Conservation (phyloP, 2,113 vertebrate species). For the Erinaceus europaeus region DNA sequence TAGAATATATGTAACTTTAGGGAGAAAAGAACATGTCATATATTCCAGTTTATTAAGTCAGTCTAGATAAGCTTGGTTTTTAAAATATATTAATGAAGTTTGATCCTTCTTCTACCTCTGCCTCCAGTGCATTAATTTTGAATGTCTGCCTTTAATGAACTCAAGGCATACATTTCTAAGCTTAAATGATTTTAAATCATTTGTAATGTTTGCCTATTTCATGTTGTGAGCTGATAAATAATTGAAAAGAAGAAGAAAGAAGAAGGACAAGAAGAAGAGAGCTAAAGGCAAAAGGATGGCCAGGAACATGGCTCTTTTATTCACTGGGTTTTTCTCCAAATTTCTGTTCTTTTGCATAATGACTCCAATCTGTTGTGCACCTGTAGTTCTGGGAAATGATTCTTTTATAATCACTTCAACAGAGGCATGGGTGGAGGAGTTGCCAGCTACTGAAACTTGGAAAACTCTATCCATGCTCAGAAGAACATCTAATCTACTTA, state of each 20-base stretch:
- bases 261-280: background rate
- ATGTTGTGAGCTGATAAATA: constrained; percentile 19
- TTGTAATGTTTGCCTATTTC: constrained; percentile 45
- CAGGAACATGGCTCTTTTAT: constrained; percentile 56
- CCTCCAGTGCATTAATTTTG: background rate
- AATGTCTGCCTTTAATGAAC: constrained; percentile 7
- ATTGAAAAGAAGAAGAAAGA: too few species aligned
- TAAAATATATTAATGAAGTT: background rate
- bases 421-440: constrained; percentile 53
- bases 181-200: constrained; percentile 3
- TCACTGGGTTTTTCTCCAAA: constrained; percentile 54
- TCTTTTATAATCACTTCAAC: constrained; percentile 69
- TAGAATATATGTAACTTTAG: background rate
- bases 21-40: background rate
- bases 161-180: constrained; percentile 31
- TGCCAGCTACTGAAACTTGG: constrained; percentile 71
- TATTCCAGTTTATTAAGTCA: background rate
- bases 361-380: constrained; percentile 73
- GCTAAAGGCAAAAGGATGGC: constrained; percentile 8
- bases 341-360: constrained; percentile 63
- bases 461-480: constrained; percentile 52
- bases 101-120: background rate
- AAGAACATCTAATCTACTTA: constrained; percentile 73
- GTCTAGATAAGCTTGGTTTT: background rate
- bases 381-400: constrained; percentile 80